A percentile compares a stretch with the other conserved stretches of the same genome.
Conservation (phyloP, 2,888 invertebrate genomes). For the Lochmaea capreae region DNA sequence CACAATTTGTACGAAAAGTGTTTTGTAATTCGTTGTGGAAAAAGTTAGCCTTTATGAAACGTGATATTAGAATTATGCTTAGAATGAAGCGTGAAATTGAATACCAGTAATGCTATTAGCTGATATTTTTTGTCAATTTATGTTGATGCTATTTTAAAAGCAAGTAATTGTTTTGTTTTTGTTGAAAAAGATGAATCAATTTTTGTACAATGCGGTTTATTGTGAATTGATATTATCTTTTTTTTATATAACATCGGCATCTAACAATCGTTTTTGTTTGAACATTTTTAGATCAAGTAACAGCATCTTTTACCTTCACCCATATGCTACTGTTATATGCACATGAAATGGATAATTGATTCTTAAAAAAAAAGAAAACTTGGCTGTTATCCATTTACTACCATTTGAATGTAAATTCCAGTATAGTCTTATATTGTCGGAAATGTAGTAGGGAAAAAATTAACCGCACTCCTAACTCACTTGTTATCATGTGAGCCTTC, state of each 20-base stretch:
- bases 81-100: conserved; percentile 1
- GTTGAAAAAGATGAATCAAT: background rate
- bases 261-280: background rate
- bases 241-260: background rate
- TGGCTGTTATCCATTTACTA: no score
- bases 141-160: background rate
- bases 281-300: no score
- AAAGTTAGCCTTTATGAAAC: background rate
- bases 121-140: background rate
- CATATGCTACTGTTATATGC: no score
- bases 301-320: no score
- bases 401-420: no score
- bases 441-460: no score
- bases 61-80: conserved; percentile 4
- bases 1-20: background rate
- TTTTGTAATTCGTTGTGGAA: background rate
- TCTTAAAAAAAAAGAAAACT: no score
- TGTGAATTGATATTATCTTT: background rate
- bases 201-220: background rate
- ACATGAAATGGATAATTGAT: no score
- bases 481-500: background rate
- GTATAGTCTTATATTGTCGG: no score
- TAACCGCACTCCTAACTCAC: no score
- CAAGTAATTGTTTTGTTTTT: background rate
- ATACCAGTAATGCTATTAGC: background rate